Percentiles rank a stretch among this genome's conserved stretches.
These are phyloP conservation scores for Myathropa florea DNA, from an alignment of 2,888 invertebrate genomes.

Conservation along the genomic window DNA sequence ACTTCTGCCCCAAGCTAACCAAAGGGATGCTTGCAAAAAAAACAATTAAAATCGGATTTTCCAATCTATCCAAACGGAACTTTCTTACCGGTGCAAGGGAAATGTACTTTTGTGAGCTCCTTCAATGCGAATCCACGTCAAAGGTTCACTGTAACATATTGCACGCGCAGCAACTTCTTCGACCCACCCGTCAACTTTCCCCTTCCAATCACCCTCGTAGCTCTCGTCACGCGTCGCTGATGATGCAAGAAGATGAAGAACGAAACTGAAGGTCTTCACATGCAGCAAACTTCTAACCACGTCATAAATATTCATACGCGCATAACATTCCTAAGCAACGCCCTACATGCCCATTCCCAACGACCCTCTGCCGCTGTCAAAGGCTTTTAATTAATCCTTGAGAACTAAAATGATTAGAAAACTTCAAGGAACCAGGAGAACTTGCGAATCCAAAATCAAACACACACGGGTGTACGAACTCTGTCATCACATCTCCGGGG, in stretches of 20 bases:
- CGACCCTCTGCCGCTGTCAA: neutral
- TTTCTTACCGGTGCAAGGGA: no score
- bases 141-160: neutral
- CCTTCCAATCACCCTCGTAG: neutral
- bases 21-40: neutral
- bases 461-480: neutral
- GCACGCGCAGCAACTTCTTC: neutral
- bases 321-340: neutral
- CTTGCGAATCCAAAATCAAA: neutral
- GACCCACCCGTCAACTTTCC: neutral
- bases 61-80: neutral
- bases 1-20: neutral
- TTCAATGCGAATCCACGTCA: neutral
- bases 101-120: neutral
- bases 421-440: constrained; percentile 21
- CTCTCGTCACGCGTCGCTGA: no score
- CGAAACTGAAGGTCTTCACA: neutral
- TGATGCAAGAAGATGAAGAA: neutral
- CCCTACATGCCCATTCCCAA: neutral
- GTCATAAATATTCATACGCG: constrained; percentile 48
- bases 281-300: neutral
- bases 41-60: neutral
- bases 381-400: constrained; percentile 53
- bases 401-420: constrained; percentile 51
- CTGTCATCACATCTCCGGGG: neutral